Base-by-base conservation (phyloP, 2,113 vertebrate genomes). In the Amphilophus citrinellus region DNA sequence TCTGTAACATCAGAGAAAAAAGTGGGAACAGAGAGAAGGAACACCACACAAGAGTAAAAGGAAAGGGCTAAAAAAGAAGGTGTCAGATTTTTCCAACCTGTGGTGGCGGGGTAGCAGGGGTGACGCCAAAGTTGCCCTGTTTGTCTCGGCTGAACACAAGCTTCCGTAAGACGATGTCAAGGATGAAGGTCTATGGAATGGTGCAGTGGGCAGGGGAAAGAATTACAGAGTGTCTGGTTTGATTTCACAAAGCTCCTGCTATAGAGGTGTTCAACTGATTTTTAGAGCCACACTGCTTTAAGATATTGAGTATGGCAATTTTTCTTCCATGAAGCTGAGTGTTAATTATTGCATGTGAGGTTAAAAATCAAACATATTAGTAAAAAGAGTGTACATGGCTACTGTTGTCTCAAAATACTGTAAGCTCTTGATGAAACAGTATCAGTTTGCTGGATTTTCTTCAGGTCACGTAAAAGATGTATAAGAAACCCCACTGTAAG, bases 161-260 rank as follows among this genome's bases (percentile, higher is more conserved):
- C 96, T 98, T 99, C 98, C 98, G 97, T 96, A 99, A 98, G 98
- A 99, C 86, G 97, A 97, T 96, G 96, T 99, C 98, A 97, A 99
- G 97, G 97, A 99, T 95, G 97, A 99, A 91, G 96, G 96, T 99
- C 98, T 99, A 98, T 94, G 97, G 96, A 96, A 97, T 89, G 96
- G 94, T 88, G 96, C 94, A 96, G 97, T 94, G 94, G 96, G 96
- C 80, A 87, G 93, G 91, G 91, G 96, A 97, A 93, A 97, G 96
- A 97, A 97, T 97, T 96, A 96, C 90, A 95, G 89, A 97, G 95
- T 97, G 93, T 96, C 96, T 96, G 91, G 91, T 92, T 88, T 94
- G 93, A 94, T 95, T 92, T 83, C 83, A 93, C 82, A 93, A 79
- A 76, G 79, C 73, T 85, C 84, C 63, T 83, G 83, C 44, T 85